Conservation (phyloP, 2,113 vertebrate genomes). For the Malaclemys terrapin region DNA sequence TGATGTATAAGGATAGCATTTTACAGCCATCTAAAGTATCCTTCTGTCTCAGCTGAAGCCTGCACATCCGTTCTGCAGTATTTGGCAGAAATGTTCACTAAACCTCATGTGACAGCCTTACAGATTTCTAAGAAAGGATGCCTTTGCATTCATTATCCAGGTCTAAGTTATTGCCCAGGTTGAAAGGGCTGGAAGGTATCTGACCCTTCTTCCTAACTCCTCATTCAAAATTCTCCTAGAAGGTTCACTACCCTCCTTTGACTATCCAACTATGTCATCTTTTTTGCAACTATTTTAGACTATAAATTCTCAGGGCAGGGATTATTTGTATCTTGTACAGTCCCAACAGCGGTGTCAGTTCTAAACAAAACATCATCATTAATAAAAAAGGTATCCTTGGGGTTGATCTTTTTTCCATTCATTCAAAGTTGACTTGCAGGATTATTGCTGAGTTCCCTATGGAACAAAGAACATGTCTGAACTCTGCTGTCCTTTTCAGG, state of each 20-base stretch:
- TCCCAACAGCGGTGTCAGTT: not conserved
- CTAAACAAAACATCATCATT: not conserved
- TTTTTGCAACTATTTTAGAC: too few species aligned
- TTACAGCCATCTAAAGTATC: not conserved
- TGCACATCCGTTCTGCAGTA: not conserved
- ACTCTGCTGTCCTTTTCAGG: not conserved
- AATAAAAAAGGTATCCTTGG: too few species aligned
- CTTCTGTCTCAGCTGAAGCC: not conserved
- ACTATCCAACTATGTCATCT: too few species aligned
- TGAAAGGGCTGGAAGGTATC: not conserved
- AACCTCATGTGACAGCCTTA: too few species aligned
- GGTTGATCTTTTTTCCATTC: not conserved
- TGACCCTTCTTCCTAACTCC: not conserved
- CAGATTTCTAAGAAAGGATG: too few species aligned
- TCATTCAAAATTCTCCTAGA: not conserved
- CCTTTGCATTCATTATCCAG: not conserved
- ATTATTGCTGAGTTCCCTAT: too few species aligned
- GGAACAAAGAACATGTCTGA: not conserved
- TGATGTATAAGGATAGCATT: not conserved
- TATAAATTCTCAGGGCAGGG: too few species aligned
- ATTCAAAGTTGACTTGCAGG: not conserved
- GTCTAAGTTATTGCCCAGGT: not conserved
- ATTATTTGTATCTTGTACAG: too few species aligned
- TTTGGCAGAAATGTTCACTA: not conserved
- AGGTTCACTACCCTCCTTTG: not conserved